Percentiles rank a stretch among this genome's conserved stretches.
Conservation (phyloP, 2,113 vertebrate genomes). For the Hiodon alosoides region DNA sequence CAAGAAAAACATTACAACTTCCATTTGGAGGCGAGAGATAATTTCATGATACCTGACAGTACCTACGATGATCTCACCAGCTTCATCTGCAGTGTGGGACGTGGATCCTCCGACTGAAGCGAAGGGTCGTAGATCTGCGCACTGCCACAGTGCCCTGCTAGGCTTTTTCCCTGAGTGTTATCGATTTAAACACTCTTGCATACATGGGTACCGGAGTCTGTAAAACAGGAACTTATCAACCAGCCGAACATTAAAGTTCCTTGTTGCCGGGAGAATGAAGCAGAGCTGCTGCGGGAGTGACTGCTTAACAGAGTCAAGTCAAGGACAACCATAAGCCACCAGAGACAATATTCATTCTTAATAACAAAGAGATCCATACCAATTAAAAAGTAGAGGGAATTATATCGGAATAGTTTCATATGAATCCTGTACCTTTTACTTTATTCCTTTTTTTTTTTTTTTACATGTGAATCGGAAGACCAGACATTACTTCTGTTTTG, state of each 20-base stretch:
- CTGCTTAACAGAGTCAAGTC: neutral
- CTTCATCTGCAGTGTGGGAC: neutral
- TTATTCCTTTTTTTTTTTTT: slow-evolving; percentile 7
- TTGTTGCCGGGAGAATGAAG: neutral
- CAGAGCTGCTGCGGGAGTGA: neutral
- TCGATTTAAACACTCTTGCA: neutral
- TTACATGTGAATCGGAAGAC: neutral
- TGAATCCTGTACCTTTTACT: neutral
- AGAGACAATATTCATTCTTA: neutral
- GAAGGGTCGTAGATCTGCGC: neutral
- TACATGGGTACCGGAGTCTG: neutral
- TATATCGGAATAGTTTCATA: neutral
- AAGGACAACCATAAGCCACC: neutral
- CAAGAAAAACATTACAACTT: too few relatives aligned
- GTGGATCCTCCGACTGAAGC: neutral
- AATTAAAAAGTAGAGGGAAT: neutral
- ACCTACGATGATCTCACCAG: neutral
- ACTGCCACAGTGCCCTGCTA: too few relatives aligned
- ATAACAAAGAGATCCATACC: neutral
- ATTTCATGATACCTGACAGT: neutral
- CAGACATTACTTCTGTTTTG: neutral
- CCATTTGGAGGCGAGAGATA: neutral
- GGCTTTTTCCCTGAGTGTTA: neutral
- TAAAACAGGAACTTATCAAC: neutral
- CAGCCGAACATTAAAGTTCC: neutral